Percentiles rank a stretch among this genome's conserved stretches.
Evolutionary conservation across 2,113 vertebrate genomes (phyloP).

Genomic region (Pongo abelii): DNA sequence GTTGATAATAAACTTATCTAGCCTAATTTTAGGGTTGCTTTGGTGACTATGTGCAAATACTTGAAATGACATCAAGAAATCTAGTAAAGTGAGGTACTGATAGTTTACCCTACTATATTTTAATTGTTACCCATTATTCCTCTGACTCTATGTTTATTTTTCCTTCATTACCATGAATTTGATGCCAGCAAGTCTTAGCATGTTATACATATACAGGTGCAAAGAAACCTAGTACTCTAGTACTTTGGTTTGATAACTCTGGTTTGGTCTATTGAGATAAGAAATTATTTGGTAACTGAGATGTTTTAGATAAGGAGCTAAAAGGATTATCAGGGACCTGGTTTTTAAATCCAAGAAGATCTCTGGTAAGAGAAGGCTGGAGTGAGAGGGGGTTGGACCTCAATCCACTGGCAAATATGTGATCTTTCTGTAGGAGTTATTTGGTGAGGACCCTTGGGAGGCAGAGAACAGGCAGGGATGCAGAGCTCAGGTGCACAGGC

Average conservation of each 20-base stretch:
- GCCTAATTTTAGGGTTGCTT: not conserved
- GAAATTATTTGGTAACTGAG: not conserved
- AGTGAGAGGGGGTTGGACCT: not conserved
- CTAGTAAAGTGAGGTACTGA: not conserved
- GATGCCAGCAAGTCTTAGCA: not conserved
- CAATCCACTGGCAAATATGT: not conserved
- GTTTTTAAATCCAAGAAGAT: constrained; percentile 6
- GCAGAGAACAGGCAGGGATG: not conserved
- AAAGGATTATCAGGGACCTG: not conserved
- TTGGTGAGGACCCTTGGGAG: not conserved
- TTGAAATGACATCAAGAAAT: not conserved
- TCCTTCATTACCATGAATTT: not conserved
- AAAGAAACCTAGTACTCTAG: not conserved
- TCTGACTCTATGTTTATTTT: not conserved
- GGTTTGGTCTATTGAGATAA: not conserved
- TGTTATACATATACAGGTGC: not conserved
- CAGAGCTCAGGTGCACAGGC: not conserved
- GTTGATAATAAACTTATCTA: not conserved
- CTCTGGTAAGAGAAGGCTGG: not conserved
- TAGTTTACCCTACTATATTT: not conserved
- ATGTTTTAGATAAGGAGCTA: not conserved
- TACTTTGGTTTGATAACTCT: constrained; percentile 2
- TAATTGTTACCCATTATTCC: not conserved
- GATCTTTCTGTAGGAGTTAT: not conserved
- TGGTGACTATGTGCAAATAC: not conserved